phyloP scores from a whole-genome alignment of 2,113 vertebrate genomes.

The human (Homo sapiens) region DNA sequence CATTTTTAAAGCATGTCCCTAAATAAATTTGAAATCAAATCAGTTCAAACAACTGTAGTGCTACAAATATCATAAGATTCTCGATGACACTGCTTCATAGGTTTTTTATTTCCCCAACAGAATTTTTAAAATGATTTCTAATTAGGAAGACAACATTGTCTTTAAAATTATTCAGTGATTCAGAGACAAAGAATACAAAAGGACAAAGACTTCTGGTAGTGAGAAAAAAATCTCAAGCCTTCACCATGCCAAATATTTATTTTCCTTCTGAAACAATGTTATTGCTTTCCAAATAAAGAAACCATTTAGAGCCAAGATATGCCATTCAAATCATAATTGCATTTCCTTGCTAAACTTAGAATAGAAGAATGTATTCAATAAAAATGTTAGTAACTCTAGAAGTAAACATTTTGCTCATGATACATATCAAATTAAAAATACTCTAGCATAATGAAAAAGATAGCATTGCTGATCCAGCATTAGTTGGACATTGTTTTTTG shows the following conservation, averaged over 20 bases:
- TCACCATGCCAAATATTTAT: slow-evolving; percentile 61
- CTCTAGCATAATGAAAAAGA: slow-evolving; percentile 2
- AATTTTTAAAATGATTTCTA: slow-evolving; percentile 60
- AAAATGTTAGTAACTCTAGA: slow-evolving; percentile 31
- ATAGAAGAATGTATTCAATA: slow-evolving; percentile 22
- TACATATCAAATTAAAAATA: slow-evolving; percentile 46
- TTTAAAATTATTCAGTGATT: slow-evolving; percentile 64
- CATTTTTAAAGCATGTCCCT: neutral
- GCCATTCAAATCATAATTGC: slow-evolving; percentile 44
- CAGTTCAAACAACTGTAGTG: neutral
- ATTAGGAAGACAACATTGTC: slow-evolving; percentile 61
- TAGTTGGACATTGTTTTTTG: neutral
- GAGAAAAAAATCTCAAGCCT: slow-evolving; percentile 49
- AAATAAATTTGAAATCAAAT: slow-evolving; percentile 66
- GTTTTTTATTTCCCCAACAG: slow-evolving; percentile 62
- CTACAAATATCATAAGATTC: slow-evolving; percentile 40
- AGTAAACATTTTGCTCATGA: slow-evolving; percentile 30
- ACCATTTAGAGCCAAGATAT: neutral
- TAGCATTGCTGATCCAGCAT: neutral
- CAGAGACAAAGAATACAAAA: slow-evolving; percentile 28
- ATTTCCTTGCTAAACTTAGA: slow-evolving; percentile 46
- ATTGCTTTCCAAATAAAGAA: slow-evolving; percentile 63
- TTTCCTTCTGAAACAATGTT: slow-evolving; percentile 63
- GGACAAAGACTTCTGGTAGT: neutral
- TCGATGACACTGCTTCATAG: slow-evolving; percentile 42